Base-by-base conservation (phyloP, 2,113 vertebrate genomes). In the Eolophus roseicapilla region DNA sequence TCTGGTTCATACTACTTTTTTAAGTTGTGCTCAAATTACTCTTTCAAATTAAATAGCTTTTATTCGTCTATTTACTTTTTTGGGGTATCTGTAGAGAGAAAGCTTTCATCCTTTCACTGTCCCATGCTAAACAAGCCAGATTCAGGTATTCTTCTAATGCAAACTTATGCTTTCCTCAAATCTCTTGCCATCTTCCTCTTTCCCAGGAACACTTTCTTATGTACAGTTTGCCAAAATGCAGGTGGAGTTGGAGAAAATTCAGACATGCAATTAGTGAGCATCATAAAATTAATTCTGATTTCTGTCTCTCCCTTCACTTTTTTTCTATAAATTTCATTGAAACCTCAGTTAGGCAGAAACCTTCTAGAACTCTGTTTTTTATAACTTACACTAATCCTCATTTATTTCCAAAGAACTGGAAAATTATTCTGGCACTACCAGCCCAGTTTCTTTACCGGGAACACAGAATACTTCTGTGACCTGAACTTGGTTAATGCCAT, bases 401-500 rank as follows among this genome's bases (percentile, higher is more conserved):
- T 74, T 91, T 74, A 29, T 77, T 62, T 62, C 6, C 11, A 47
- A 77, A 90, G 57, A 6, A 78, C 15, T 46, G 55, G 17, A 67
- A 64, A 64, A 44, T 12, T 47, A 78, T 46, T 44, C 62, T 59
- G 46, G 9, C 27, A 13, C 8, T 77, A 43, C 3, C 13, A 44
- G 52, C 20, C 78, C 6, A 44, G 53, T 57, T 67, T 70, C 6
- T 49, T 37, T 19, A 15, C 28, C 20, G 21, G 16, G 31, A 90
- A 33, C 29, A 47, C 24, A 0, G 0, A 79, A 23, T 43, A 41
- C 7, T 33, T 50, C 17, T 33, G 29, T 85, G 62, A 25, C n/a
- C 37, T 76, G n/a, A 60, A 35, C 23, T 64, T 76, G 43, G 43
- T 79, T 71, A 60, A 76, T 50, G 43, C 5, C 44, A 44, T 65